Evolutionary conservation across 2,888 invertebrate species (phyloP).

Genomic region (Anorthoa munda): DNA sequence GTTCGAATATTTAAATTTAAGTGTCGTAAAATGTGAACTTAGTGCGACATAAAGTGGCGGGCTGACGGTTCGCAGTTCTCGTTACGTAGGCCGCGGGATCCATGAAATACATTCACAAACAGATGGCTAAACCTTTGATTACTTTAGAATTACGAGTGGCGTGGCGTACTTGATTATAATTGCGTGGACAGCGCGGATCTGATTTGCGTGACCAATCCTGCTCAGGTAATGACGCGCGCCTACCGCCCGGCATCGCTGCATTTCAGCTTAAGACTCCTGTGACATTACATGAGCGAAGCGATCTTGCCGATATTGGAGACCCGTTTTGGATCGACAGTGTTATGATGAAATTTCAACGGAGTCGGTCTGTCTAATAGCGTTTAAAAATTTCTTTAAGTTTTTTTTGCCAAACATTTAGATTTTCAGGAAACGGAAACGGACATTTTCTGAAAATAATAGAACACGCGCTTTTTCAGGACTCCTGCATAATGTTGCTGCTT

Average conservation of each 20-base stretch:
- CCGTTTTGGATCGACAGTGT: no score
- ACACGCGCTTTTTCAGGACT: no score
- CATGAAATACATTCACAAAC: constrained; percentile 78
- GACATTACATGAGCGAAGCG: constrained; percentile 51
- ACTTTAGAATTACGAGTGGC: constrained; percentile 89
- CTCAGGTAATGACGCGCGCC: constrained; percentile 85
- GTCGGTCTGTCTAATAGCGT: no score
- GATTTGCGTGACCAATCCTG: constrained; percentile 89
- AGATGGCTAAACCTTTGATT: constrained; percentile 87
- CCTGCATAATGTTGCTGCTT: no score
- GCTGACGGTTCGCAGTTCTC: constrained; percentile 68
- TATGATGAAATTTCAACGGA: no score
- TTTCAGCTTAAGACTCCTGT: constrained; percentile 66
- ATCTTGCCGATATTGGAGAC: constrained; percentile 2
- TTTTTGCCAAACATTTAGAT: no score
- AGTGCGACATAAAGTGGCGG: constrained; percentile 69
- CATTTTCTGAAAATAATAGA: no score
- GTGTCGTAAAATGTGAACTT: constrained; percentile 66
- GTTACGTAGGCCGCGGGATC: constrained; percentile 62
- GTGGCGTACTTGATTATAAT: constrained; percentile 89
- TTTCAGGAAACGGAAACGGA: no score
- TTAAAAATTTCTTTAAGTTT: no score
- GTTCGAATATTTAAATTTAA: constrained; percentile 68
- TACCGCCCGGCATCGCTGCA: constrained; percentile 77
- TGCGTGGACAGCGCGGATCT: constrained; percentile 88